phyloP scores from a whole-genome alignment of 2,888 invertebrate genomes.

The Reticulitermes lucifugus region DNA sequence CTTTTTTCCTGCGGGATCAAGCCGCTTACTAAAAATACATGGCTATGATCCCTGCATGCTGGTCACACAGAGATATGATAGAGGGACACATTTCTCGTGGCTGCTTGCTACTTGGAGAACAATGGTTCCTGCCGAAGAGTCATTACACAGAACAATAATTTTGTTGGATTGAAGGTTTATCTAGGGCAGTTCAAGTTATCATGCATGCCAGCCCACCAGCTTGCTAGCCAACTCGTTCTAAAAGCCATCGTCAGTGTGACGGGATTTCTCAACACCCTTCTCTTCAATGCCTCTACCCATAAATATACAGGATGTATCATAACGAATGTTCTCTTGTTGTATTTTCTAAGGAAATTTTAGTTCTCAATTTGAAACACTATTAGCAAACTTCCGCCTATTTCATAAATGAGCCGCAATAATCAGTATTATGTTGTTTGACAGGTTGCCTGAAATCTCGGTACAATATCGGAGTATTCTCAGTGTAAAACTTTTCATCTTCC shows the following conservation, averaged over 20 bases:
- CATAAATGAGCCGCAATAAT: too few relatives aligned
- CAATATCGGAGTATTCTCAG: too few relatives aligned
- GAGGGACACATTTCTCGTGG: not conserved
- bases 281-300: not conserved
- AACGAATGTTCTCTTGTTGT: not conserved
- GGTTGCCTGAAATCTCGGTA: too few relatives aligned
- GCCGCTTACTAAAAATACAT: not conserved
- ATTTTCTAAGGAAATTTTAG: too few relatives aligned
- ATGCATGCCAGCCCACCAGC: constrained; percentile 28
- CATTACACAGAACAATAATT: constrained; percentile 34
- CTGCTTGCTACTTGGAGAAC: constrained; percentile 26
- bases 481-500: too few relatives aligned
- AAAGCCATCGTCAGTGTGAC: not conserved
- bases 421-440: too few relatives aligned
- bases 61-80: constrained; percentile 37
- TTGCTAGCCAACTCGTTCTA: constrained; percentile 1
- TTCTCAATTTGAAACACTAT: too few relatives aligned
- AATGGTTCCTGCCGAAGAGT: constrained; percentile 21
- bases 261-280: not conserved
- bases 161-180: constrained; percentile 41
- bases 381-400: too few relatives aligned
- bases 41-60: constrained; percentile 19
- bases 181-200: constrained; percentile 49
- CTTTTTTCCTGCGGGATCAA: not conserved
- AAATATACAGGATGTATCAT: not conserved